Evolutionary conservation across 2,888 invertebrate species (phyloP), one percentile per base, ranked within the genome.

Genomic region (Tenthredo notha): DNA sequence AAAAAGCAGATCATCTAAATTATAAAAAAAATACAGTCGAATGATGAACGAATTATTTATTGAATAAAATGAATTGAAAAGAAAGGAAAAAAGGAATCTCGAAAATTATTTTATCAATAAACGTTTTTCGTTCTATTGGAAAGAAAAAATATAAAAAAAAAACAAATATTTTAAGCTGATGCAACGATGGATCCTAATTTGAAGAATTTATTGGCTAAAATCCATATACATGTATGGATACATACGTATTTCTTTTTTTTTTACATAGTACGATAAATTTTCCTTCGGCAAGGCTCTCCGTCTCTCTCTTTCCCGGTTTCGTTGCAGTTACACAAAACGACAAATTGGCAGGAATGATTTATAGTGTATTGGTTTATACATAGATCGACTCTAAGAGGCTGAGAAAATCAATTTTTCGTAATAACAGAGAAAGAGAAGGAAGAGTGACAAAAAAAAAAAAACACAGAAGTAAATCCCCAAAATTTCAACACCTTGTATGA

Each of bases 331-430:
- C 33, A 67, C 29, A 61, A 67, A 74, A 43, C 40, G 74, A 43
- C 74, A 43, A 74, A 74, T 74, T 74, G n/a, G n/a, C 7, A 43
- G 15, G 67, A 10, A 74, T 43, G 43, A 74, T 74, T 74, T 43
- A 43, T 74, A 9, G 43, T 9, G 25, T 43, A 70, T n/a, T n/a
- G 12, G 33, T 47, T 47, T 15, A 33, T 33, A 70, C 33, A 70
- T 29, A 29, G n/a, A 54, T 29, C 12, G 61, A 29, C 7, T 29
- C 61, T 25, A 6, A 21, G 21, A 58, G 58, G 18, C 21, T 67
- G 33, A 18, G 67, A 33, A 67, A 67, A 67, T 67, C 61, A 61
- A 61, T 61, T 54, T 54, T 54, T 7, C n/a, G 6, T n/a, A 6
- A 4, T 54, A 54, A 54, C 18, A 18, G 18, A 50, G 0, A 50